These are phyloP conservation scores for Neodiprion lecontei DNA, from an alignment of 1,140 invertebrate genomes.

Conservation along the genomic window DNA sequence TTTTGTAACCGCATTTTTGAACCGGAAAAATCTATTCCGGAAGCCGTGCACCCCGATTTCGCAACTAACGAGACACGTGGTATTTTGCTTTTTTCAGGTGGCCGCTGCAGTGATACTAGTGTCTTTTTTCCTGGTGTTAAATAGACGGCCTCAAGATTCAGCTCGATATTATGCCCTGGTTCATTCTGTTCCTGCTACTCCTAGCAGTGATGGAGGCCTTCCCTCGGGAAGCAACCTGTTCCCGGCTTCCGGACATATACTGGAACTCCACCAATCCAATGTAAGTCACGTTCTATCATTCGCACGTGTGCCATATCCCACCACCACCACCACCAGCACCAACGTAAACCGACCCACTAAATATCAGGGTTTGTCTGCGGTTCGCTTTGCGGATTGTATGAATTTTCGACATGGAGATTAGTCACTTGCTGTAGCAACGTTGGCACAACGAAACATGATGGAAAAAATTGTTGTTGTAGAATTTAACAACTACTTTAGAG, in stretches of 20 bases:
- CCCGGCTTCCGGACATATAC: slow-evolving; percentile 65
- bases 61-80: slow-evolving; percentile 3
- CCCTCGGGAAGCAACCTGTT: slow-evolving; percentile 62
- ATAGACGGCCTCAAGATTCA: slow-evolving; percentile 58
- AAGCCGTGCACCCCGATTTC: slow-evolving; percentile 18
- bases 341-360: too few species aligned
- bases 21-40: slow-evolving; percentile 2
- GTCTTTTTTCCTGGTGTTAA: slow-evolving; percentile 37
- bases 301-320: too few species aligned
- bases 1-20: too few species aligned
- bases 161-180: slow-evolving; percentile 63
- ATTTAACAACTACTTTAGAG: too few species aligned
- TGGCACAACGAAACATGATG: too few species aligned
- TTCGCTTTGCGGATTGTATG: too few species aligned
- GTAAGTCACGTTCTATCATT: slow-evolving; percentile 49
- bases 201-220: slow-evolving; percentile 64
- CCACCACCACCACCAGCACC: too few species aligned
- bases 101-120: slow-evolving; percentile 28
- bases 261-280: slow-evolving; percentile 70
- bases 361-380: too few species aligned
- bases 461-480: too few species aligned
- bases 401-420: too few species aligned
- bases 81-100: slow-evolving; percentile 36
- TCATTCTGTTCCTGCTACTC: slow-evolving; percentile 63
- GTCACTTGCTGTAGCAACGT: too few species aligned